phyloP scores from a whole-genome alignment of 2,113 vertebrate genomes.

The Corynorhinus townsendii region DNA sequence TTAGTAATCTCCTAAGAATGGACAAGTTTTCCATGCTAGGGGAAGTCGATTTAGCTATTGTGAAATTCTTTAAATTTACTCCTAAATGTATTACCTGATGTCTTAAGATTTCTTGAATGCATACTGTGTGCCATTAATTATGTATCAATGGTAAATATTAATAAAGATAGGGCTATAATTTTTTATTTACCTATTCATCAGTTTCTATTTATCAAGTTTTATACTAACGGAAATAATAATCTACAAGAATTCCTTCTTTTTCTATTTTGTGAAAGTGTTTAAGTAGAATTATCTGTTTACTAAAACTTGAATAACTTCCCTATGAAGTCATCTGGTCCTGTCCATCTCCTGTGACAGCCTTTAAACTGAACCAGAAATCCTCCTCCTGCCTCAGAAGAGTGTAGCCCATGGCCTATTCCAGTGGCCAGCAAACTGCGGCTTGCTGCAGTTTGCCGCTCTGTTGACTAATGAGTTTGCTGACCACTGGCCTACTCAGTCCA shows the following conservation, averaged over 20 bases:
- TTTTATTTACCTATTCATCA: background rate
- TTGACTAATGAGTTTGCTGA: no score
- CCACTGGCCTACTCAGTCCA: background rate
- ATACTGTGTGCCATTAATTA: background rate
- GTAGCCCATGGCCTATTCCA: background rate
- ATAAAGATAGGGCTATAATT: background rate
- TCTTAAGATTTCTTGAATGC: conserved; percentile 3
- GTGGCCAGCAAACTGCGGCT: no score
- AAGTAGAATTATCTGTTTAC: background rate
- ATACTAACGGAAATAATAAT: background rate
- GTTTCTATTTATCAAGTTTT: background rate
- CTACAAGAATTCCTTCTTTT: background rate
- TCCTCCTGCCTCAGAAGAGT: background rate
- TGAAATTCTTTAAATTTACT: conserved; percentile 33
- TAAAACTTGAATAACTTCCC: background rate
- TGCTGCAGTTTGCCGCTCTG: no score
- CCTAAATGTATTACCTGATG: background rate
- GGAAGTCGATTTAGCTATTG: background rate
- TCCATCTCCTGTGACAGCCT: background rate
- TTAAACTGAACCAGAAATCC: background rate
- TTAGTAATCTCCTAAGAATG: background rate
- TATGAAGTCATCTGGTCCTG: background rate
- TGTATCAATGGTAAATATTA: conserved; percentile 2
- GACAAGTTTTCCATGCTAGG: background rate
- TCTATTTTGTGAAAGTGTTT: background rate